These are phyloP conservation scores for Aurelia sp. DNA, from an alignment of 30 jellyfish, hydroid and myxozoan species.

Conservation along the genomic window DNA sequence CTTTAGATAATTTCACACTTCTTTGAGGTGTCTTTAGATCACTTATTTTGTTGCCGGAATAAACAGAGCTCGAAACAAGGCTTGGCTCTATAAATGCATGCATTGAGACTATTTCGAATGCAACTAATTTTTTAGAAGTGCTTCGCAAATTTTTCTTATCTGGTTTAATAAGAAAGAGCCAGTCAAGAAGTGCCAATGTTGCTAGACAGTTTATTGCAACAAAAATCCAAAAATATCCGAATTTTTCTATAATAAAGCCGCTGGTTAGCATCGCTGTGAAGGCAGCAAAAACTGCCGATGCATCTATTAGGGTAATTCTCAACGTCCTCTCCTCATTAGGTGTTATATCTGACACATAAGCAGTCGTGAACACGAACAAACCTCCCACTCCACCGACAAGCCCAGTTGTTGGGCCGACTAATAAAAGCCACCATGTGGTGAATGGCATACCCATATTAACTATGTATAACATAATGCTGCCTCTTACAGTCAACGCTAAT, in stretches of 20 bases:
- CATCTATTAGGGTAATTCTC: conserved; percentile 22
- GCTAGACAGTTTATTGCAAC: no score
- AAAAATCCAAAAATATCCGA: no score
- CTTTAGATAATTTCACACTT: no score
- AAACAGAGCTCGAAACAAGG: no score
- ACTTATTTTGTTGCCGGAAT: no score
- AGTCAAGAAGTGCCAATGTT: no score
- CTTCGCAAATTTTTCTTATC: no score
- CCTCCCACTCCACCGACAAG: conserved; percentile 30
- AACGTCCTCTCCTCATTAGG: conserved; percentile 22
- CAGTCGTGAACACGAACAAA: conserved; percentile 15
- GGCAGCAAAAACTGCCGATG: conserved; percentile 26
- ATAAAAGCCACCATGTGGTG: conserved; percentile 16
- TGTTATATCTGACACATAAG: conserved; percentile 29
- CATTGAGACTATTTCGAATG: no score
- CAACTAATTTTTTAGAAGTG: no score
- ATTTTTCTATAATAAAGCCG: conserved; percentile 20
- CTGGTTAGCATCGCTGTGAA: conserved; percentile 35
- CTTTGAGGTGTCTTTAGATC: no score
- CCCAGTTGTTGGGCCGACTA: conserved; percentile 20
- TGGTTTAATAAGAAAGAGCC: no score
- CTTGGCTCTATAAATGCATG: no score
- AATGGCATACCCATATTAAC: conserved; percentile 13
- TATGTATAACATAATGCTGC: conserved; percentile 16
- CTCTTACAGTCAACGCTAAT: not conserved